Evolutionary conservation across 2,888 invertebrate species (phyloP), one percentile per base, ranked within the genome.

Genomic region (Tridacna crocea): DNA sequence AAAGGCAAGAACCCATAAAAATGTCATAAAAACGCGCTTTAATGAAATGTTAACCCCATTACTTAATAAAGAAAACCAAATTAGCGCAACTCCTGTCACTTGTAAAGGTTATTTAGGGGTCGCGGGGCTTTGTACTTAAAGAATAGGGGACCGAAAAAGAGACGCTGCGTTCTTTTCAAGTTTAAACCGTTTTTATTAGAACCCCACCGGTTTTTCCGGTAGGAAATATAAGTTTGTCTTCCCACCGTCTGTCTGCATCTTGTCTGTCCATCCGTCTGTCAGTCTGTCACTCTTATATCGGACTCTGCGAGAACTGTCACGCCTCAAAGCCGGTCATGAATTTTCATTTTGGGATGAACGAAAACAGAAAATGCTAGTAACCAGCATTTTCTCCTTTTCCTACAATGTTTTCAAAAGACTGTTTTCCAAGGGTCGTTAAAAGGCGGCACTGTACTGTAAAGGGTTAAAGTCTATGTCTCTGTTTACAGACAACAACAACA

Each of bases 61-160:
- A 70, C 70, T 70, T 26, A 70, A 70, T 70, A 70, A 70, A 70
- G 70, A 51, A 70, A 22, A 46, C 70, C 70, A 70, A 66, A 70
- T 70, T n/a, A 51, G 51, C 70, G 19, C 51, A 70, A 70, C 48
- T 22, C 51, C 70, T 70, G 70, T 70, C 47, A 22, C 13, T 19
- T 47, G 11, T 47, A 70, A 22, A 51, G 70, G 70, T 70, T 24
- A 70, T 51, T 70, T 47, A 48, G 15, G 70, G 70, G 70, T 47
- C 51, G 68, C 8, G 22, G 51, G 51, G 22, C 26, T 51, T 47
- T 26, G 47, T 46, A 46, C n/a, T 10, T n/a, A 19, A 15, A 48
- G 51, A 70, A 68, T 47, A 68, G 19, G 68, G 46, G 17, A 26
- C 47, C 19, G 68, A 68, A 68, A 36, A 68, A 68, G 11, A 46